phyloP scores from a whole-genome alignment of 1,140 invertebrate genomes.

The Papilio helenus region DNA sequence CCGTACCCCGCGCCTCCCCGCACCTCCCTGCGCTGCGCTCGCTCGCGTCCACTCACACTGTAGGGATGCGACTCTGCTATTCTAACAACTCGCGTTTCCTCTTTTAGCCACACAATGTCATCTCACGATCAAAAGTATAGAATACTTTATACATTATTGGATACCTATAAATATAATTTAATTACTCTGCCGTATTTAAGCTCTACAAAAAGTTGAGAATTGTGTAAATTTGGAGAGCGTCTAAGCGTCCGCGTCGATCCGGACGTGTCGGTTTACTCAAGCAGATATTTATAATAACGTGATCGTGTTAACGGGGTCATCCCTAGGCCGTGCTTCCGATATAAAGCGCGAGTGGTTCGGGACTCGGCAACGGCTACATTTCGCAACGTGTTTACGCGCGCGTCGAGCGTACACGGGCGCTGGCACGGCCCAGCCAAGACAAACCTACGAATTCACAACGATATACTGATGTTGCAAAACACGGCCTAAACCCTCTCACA shows the following conservation, averaged over 20 bases:
- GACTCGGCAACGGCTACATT: constrained; percentile 44
- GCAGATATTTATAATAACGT: constrained; percentile 32
- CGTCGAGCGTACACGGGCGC: constrained; percentile 46
- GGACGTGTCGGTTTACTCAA: constrained; percentile 26
- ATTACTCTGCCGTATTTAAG: not conserved
- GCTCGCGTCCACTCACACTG: constrained; percentile 14
- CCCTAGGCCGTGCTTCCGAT: constrained; percentile 52
- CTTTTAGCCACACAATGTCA: not conserved
- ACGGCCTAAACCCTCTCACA: not conserved
- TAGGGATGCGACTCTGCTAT: constrained; percentile 42
- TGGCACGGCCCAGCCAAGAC: not conserved
- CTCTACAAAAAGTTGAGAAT: not conserved
- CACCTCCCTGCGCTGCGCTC: constrained; percentile 38
- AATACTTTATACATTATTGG: not conserved
- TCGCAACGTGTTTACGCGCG: constrained; percentile 70
- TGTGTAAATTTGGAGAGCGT: not conserved
- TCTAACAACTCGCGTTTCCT: constrained; percentile 17
- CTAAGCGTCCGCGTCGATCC: not conserved
- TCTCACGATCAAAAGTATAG: not conserved
- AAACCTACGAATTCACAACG: constrained; percentile 51
- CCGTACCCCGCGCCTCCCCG: constrained; percentile 26
- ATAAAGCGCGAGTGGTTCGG: constrained; percentile 53
- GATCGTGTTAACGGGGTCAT: constrained; percentile 38
- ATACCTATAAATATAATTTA: not conserved
- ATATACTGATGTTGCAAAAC: constrained; percentile 57